Evolutionary conservation across 2,888 invertebrate genomes (phyloP).

Genomic region (Hyposoter didymator): DNA sequence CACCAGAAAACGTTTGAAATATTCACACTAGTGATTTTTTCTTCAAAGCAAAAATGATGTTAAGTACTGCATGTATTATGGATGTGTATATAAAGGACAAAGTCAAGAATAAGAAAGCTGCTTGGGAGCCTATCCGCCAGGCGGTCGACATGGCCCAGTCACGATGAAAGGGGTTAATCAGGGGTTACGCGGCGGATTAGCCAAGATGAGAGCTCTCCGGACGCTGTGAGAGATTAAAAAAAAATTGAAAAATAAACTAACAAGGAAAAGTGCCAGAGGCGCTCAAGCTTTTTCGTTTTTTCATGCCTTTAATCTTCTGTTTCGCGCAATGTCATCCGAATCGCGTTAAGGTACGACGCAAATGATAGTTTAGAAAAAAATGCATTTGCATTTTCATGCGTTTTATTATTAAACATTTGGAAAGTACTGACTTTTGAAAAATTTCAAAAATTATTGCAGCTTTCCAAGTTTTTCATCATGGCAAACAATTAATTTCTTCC

Average conservation of each 20-base stretch:
- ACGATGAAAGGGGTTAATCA: slow-evolving; percentile 77
- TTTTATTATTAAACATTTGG: too few relatives aligned
- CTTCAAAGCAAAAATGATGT: not conserved
- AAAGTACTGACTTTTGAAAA: too few relatives aligned
- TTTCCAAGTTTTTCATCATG: too few relatives aligned
- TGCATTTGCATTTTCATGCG: too few relatives aligned
- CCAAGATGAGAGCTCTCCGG: slow-evolving; percentile 52
- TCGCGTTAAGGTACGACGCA: not conserved
- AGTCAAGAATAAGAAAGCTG: slow-evolving; percentile 64
- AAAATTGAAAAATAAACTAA: slow-evolving; percentile 56
- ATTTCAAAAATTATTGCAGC: too few relatives aligned
- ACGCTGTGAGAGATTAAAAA: slow-evolving; percentile 42
- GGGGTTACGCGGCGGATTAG: slow-evolving; percentile 71
- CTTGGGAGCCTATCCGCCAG: not conserved
- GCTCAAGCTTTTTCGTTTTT: slow-evolving; percentile 21
- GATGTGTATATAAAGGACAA: slow-evolving; percentile 35
- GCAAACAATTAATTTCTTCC: too few relatives aligned
- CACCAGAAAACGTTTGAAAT: not conserved
- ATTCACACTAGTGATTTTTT: not conserved
- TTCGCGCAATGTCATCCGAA: slow-evolving; percentile 9
- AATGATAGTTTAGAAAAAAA: not conserved
- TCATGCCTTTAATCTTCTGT: not conserved
- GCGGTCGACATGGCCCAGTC: slow-evolving; percentile 58
- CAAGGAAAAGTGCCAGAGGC: slow-evolving; percentile 43
- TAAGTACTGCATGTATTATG: slow-evolving; percentile 32